Conservation (phyloP, 2,888 invertebrate species). For the Synanthedon formicaeformis region DNA sequence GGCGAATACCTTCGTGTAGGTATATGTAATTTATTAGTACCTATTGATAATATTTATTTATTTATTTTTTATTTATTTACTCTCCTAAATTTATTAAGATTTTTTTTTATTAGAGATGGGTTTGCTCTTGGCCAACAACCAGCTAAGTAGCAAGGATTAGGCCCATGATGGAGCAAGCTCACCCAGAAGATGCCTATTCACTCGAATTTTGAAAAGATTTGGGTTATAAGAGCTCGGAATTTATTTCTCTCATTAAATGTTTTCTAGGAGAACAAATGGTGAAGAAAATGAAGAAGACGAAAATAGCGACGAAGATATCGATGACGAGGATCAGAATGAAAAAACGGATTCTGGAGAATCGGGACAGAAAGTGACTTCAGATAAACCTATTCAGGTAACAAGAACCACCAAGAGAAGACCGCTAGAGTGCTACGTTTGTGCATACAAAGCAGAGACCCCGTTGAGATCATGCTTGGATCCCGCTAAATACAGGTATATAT, state of each 20-base stretch:
- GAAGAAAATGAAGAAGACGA: conserved; percentile 5
- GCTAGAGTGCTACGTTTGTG: conserved; percentile 54
- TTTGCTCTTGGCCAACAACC: too few species aligned
- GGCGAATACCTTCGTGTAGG: too few species aligned
- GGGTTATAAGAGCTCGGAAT: too few species aligned
- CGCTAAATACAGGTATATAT: conserved; percentile 40
- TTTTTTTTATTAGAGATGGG: too few species aligned
- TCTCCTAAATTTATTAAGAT: too few species aligned
- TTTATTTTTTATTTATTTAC: too few species aligned
- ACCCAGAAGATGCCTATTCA: too few species aligned
- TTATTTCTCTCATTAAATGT: background rate
- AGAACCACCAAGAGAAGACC: conserved; percentile 37
- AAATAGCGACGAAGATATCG: conserved; percentile 34
- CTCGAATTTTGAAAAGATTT: too few species aligned
- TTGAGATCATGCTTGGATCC: conserved; percentile 52
- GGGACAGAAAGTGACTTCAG: conserved; percentile 3
- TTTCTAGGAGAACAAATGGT: conserved; percentile 16
- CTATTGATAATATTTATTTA: too few species aligned
- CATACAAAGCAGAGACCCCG: conserved; percentile 44
- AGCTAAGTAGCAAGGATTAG: too few species aligned
- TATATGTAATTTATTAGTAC: too few species aligned
- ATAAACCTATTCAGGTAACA: conserved; percentile 10
- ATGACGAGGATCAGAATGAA: conserved; percentile 22
- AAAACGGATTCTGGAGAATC: conserved; percentile 15
- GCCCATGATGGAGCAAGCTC: too few species aligned